These are phyloP conservation scores for Ornithoptera alexandrae DNA, from an alignment of 2,888 invertebrate genomes.

Conservation along the genomic window DNA sequence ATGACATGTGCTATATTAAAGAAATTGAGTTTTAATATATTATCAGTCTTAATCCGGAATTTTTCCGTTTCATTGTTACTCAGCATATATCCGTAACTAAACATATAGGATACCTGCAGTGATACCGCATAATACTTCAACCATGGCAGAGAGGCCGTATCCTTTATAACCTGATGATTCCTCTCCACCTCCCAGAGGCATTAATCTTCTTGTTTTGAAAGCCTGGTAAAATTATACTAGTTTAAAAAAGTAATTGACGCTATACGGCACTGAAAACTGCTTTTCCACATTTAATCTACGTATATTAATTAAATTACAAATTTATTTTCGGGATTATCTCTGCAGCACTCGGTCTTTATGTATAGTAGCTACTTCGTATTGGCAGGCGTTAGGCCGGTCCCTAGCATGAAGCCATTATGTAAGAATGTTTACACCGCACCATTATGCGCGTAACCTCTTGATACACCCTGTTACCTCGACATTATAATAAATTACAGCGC, in stretches of 20 bases:
- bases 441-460: no score
- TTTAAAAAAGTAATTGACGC: not conserved
- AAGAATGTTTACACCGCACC: no score
- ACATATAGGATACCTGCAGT: conserved; percentile 74
- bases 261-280: not conserved
- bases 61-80: not conserved
- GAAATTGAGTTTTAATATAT: no score
- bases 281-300: not conserved
- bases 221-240: conserved; percentile 59
- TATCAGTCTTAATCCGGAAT: not conserved
- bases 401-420: no score
- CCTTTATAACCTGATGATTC: conserved; percentile 92
- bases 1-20: no score
- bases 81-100: not conserved
- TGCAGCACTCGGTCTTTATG: no score
- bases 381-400: no score
- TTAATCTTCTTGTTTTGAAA: conserved; percentile 79
- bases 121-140: conserved; percentile 94
- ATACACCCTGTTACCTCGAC: no score
- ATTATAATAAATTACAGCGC: no score
- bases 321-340: no score
- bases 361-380: no score
- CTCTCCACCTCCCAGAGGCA: conserved; percentile 88
- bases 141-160: conserved; percentile 90
- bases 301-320: not conserved